Evolutionary conservation across 2,888 invertebrate genomes (phyloP).

Genomic region (Stenolophus ochropezus): DNA sequence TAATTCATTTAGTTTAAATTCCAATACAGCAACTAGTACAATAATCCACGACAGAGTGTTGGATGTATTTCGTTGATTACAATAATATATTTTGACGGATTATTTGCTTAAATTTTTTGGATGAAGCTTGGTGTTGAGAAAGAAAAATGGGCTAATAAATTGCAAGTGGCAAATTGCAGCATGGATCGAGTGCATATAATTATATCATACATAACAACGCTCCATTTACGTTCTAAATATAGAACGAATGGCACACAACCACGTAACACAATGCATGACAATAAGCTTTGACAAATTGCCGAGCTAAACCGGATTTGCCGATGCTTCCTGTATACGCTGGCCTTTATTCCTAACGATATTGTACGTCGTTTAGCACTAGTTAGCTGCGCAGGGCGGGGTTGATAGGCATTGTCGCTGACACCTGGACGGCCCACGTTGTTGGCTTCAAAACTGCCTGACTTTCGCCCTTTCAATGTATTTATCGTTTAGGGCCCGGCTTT

Average conservation of each 20-base stretch:
- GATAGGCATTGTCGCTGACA: slow-evolving; percentile 44
- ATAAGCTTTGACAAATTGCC: slow-evolving; percentile 70
- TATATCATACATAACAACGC: slow-evolving; percentile 36
- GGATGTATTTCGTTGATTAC: background rate
- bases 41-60: no score
- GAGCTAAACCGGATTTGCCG: slow-evolving; percentile 62
- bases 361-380: slow-evolving; percentile 49
- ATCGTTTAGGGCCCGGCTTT: background rate
- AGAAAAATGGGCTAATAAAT: slow-evolving; percentile 19
- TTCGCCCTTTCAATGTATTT: background rate
- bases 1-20: no score
- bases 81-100: background rate
- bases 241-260: slow-evolving; percentile 38
- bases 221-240: slow-evolving; percentile 42
- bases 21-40: no score
- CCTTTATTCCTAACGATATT: slow-evolving; percentile 42
- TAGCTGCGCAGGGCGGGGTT: slow-evolving; percentile 33
- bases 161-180: slow-evolving; percentile 13
- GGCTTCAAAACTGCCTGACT: background rate
- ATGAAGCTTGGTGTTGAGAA: background rate
- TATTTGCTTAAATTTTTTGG: background rate
- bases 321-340: slow-evolving; percentile 47
- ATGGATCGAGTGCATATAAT: slow-evolving; percentile 1
- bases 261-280: slow-evolving; percentile 67
- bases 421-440: slow-evolving; percentile 47